Evolutionary conservation across 2,113 vertebrate genomes (phyloP), one percentile per base, ranked within the genome.

Genomic region (Peromyscus polionotus): DNA sequence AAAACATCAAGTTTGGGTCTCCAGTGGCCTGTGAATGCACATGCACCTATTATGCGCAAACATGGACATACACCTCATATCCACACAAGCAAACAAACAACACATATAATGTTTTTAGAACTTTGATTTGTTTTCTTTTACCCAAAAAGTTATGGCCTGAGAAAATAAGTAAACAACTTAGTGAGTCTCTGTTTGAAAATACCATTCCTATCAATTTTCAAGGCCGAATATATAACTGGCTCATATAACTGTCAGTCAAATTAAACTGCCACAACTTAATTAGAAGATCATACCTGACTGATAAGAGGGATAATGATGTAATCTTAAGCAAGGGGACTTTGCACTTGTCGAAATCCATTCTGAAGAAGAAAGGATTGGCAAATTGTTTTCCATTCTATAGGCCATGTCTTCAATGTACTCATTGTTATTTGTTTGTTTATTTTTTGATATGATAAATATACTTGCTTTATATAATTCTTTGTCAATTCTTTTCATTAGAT

Each of bases 101-200:
- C 39, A 86, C 14, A 67, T 67, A 87, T 33, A 33, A 54, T 93
- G 10, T 90, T 77, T 92, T 90, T 88, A 92, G 45, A 59, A 59
- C 20, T 48, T 94, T 67, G 33, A 51, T 84, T 92, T 95, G 42
- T 36, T 16, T 96, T 22, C 57, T 90, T 36, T 33, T 93, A 28
- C 48, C 26, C 68, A 2, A 54, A 54, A 94, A 92, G 7, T 19
- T 73, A 79, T 86, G 42, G 59, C 14, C 80, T 12, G 28, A 7
- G 7, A 57, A 57, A 36, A 33, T 10, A 95, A 4, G 10, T 54
- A 92, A 76, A 75, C 8, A 45, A 31, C 11, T 68, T 81, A 87
- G 0, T 90, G 67, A 89, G 48, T 76, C 33, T 17, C 75, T 76
- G 1, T 72, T 91, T 86, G 7, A 84, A 96, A 94, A 90, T 90